Conservation (phyloP, 2,888 invertebrate genomes). For the Tortricodes alternella region DNA sequence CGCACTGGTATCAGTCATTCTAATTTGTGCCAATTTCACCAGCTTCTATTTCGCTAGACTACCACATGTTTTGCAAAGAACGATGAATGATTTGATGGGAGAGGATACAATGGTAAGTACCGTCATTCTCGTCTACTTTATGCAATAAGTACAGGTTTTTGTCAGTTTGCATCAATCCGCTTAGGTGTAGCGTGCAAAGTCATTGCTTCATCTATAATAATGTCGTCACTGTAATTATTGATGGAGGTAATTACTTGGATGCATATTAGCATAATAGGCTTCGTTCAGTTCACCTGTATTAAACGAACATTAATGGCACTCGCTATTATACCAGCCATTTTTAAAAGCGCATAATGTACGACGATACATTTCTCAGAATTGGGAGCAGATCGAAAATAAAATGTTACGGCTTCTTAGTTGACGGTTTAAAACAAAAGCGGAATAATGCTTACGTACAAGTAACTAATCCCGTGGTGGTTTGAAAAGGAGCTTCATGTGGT, state of each 20-base stretch:
- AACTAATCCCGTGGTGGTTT: conserved; percentile 38
- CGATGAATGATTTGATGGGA: conserved; percentile 47
- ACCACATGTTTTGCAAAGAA: conserved; percentile 41
- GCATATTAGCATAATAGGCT: not conserved
- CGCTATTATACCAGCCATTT: not conserved
- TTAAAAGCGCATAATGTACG: not conserved
- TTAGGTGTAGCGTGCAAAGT: conserved; percentile 2
- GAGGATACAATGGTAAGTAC: conserved; percentile 31
- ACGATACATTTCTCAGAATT: too few species aligned
- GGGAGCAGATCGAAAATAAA: not conserved
- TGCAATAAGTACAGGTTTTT: conserved; percentile 26
- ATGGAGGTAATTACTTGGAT: conserved; percentile 7
- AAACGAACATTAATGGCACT: not conserved
- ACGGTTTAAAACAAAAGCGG: conserved; percentile 29
- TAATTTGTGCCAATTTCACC: conserved; percentile 65
- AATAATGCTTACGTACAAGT: conserved; percentile 17
- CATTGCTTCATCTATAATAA: conserved; percentile 15
- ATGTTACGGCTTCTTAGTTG: not conserved
- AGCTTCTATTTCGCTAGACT: conserved; percentile 47
- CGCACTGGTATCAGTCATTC: conserved; percentile 58
- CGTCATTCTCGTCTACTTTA: conserved; percentile 27
- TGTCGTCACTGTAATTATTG: not conserved
- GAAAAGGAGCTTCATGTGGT: conserved; percentile 61
- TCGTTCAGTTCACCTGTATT: not conserved
- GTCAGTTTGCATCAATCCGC: conserved; percentile 13